Base-by-base conservation (phyloP, 1,140 invertebrate genomes). In the Drosophila sproati region DNA sequence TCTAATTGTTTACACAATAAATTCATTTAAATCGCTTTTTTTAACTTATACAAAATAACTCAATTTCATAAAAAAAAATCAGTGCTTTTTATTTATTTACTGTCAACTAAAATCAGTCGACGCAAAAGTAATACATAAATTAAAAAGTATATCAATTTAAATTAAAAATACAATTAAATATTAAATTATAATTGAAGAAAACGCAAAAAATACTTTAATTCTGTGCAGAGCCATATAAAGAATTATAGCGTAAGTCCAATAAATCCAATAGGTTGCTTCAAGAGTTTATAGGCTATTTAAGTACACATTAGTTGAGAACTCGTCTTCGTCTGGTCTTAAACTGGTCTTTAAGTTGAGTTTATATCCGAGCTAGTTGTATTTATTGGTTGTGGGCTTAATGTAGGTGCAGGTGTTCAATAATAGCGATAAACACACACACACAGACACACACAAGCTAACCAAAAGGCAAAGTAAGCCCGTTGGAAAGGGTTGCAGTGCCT, bases 331-430 rank as follows among this genome's bases (percentile, higher is more conserved):
- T 20, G 20, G 20, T 20, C 20, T 20, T 20, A 5, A 48, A 4
- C 47, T 29, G 47, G 47, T 29, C 6, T 48, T 28, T 48, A 12
- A 28, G 4, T 41, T 29, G 28, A 12, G n/a, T 20, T 31, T 35
- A 54, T 7, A 54, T 32, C 29, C 5, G 31, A 31, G 10, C 31
- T 51, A 41, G 52, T 29, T 45, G 8, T 29, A 31, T 10, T 31
- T 28, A 50, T 31, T 7, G 70, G 28, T 12, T 39, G 57, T 57
- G 57, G 68, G 61, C 67, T 60, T 63, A 75, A 61, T 43, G 60
- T 52, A 28, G 43, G 37, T 67, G 76, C 72, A 81, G 78, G 78
- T 80, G 78, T 80, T 80, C 76, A 63, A 78, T 71, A 69, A 57
- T 35, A 66, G 50, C 70, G 54, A 5, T 6, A 48, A 56, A 61